Evolutionary conservation across 2,797 vertebrate genomes (phyloP).

Genomic region (Phoebastria nigripes): DNA sequence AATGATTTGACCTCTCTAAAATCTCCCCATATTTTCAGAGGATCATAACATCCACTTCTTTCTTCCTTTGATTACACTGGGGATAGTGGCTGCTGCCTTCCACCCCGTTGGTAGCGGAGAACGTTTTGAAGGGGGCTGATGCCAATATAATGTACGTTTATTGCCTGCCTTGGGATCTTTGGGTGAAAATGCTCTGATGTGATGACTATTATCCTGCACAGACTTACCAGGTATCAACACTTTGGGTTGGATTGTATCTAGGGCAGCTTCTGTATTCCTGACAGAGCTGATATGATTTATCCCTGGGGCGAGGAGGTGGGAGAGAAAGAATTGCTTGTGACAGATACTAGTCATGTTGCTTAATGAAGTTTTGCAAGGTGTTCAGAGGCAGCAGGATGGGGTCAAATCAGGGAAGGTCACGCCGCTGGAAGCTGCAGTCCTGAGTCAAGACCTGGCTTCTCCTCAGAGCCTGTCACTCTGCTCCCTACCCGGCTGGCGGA

Average conservation of each 20-base stretch:
- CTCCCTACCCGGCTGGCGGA: not conserved
- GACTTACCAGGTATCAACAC: not conserved
- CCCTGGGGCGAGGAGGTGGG: constrained; percentile 33
- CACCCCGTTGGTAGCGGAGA: not conserved
- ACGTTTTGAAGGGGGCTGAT: not conserved
- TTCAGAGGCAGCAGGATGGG: constrained; percentile 9
- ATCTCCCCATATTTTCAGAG: not conserved
- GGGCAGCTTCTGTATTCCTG: constrained; percentile 14
- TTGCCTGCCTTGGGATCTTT: not conserved
- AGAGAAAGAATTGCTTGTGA: constrained; percentile 45
- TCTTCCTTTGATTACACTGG: not conserved
- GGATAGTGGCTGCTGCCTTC: not conserved
- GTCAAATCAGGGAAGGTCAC: constrained; percentile 37
- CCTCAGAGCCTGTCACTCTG: not conserved
- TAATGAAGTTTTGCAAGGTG: constrained; percentile 57
- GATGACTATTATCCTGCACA: not conserved
- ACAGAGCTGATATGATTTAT: constrained; percentile 38
- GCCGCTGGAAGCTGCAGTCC: not conserved
- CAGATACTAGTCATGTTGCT: constrained; percentile 35
- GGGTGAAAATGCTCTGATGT: not conserved
- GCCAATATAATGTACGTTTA: not conserved
- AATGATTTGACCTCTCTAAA: not conserved
- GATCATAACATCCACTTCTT: not conserved
- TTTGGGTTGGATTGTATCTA: not conserved
- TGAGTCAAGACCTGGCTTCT: constrained; percentile 12